Conservation (phyloP, 2,888 invertebrate species). For the Peribatodes rhomboidaria region DNA sequence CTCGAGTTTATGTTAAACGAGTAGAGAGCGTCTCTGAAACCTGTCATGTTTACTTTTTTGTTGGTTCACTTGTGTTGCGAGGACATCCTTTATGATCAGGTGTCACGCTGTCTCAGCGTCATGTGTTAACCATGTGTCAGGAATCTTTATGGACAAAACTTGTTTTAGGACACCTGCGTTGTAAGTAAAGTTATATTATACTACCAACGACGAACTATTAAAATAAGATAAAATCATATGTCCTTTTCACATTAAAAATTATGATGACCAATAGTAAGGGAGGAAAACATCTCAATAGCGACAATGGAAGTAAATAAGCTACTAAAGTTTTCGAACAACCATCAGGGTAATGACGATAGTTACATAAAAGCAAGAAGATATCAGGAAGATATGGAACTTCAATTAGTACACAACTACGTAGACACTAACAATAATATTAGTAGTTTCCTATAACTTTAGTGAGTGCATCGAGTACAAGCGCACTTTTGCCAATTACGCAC, state of each 20-base stretch:
- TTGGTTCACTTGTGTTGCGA: constrained; percentile 3
- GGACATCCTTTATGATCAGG: constrained; percentile 45
- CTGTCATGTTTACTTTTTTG: constrained; percentile 12
- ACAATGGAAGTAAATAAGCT: neutral
- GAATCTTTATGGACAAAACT: constrained; percentile 29
- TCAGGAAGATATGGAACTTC: neutral
- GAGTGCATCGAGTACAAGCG: constrained; percentile 27
- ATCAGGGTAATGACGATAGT: neutral
- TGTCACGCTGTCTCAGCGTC: constrained; percentile 46
- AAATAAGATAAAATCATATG: neutral
- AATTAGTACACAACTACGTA: neutral
- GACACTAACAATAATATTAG: neutral
- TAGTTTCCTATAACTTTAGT: neutral
- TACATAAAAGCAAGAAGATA: neutral
- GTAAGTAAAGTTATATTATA: neutral
- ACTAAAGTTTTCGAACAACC: too few species aligned
- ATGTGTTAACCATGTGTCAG: constrained; percentile 46
- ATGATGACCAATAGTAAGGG: too few species aligned
- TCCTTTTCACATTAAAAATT: neutral
- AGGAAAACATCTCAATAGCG: neutral
- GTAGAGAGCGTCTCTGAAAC: constrained; percentile 7
- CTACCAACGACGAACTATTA: neutral
- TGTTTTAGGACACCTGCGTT: constrained; percentile 27
- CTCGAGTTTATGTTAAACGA: constrained; percentile 3
- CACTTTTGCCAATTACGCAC: constrained; percentile 12